Base-by-base conservation (phyloP, 2,797 vertebrate genomes). In the Rhinichthys osculus region DNA sequence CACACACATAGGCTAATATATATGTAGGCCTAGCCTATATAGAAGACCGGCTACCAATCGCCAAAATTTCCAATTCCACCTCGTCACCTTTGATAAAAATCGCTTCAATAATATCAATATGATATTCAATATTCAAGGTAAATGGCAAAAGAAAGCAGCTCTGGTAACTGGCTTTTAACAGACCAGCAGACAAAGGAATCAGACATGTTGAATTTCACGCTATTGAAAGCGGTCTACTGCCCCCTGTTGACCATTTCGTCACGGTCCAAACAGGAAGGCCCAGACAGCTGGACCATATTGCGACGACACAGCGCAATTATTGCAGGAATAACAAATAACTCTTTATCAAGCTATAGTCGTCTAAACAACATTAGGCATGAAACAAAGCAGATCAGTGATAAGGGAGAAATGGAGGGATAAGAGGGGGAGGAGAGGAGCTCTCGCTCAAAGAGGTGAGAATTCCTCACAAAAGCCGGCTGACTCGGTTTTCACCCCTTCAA, bases 191-290 rank as follows among this genome's bases (percentile, higher is more conserved):
- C 92, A 93, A 93, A 93, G 89, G 89, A 90, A 90, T 84, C 59
- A 85, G 90, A 91, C 83, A 83, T 81, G 87, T 85, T 64, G 89
- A 81, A 81, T 88, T 87, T 88, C 84, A 87, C 57, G 77, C 78
- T 73, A 90, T 88, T 87, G 85, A 89, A 87, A 91, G 92, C 87
- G 72, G 89, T 93, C 86, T 92, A 92, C 91, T 93, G 92, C 92
- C 92, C 91, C 91, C 92, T 93, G 89, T 91, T 91, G 92, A 91
- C 90, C 76, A 8, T 71, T 88, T 44, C 73, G 44, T 84, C 84
- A 85, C 3, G 66, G 38, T 70, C 78, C 79, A 67, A 87, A 71
- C 80, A 85, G 69, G 79, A 80, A 83, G 90, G 84, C 87, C 85
- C 85, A 87, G 84, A 86, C 85, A 88, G 78, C 87, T 78, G 87